These are phyloP conservation scores for Onychomys arenicola DNA, from an alignment of 2,797 vertebrate genomes.

Conservation along the genomic window DNA sequence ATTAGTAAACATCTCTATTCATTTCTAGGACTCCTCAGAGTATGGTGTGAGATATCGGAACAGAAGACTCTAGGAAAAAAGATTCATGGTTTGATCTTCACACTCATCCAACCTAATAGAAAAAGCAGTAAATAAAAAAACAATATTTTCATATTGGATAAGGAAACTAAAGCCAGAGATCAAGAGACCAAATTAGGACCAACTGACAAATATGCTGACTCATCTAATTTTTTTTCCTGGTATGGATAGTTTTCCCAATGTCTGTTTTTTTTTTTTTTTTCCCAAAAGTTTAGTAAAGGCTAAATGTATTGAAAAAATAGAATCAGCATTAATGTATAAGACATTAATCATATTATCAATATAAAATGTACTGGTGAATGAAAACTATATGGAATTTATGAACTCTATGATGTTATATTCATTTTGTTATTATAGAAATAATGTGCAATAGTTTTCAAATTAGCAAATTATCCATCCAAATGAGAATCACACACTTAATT, in stretches of 20 bases:
- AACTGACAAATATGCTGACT: not conserved
- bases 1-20: not conserved
- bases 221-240: not conserved
- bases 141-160: not conserved
- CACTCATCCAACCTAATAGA: not conserved
- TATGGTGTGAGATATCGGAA: not conserved
- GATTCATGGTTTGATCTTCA: not conserved
- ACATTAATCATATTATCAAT: not conserved
- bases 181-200: not conserved
- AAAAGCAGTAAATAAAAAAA: conserved; percentile 15
- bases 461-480: not conserved
- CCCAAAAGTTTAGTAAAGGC: not conserved
- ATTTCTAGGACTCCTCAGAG: not conserved
- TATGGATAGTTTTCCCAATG: not conserved
- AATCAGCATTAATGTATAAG: not conserved
- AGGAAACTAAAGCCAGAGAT: not conserved
- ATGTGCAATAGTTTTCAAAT: conserved; percentile 13
- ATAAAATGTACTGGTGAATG: not conserved
- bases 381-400: not conserved
- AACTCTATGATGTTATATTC: not conserved
- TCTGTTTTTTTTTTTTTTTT: not conserved
- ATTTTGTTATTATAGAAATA: not conserved
- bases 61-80: not conserved
- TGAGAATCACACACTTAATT: not conserved
- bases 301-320: conserved; percentile 19